These are phyloP conservation scores for Sebastes hubbsi DNA, from an alignment of 2,797 vertebrate genomes.

Conservation along the genomic window DNA sequence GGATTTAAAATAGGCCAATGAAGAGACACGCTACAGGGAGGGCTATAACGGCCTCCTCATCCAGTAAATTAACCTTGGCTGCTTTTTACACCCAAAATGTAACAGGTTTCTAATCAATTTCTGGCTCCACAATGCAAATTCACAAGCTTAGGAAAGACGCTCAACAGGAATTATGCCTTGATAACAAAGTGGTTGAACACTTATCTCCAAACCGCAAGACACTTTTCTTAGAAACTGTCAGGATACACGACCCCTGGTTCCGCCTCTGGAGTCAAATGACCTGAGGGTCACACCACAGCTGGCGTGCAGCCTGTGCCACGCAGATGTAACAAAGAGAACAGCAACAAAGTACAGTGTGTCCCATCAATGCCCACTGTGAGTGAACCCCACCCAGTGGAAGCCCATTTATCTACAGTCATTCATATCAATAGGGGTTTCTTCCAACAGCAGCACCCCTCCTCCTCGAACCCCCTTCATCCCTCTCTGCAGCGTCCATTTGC, in stretches of 20 bases:
- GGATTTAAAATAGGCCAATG: slow-evolving; percentile 75
- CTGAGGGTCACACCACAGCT: slow-evolving; percentile 28
- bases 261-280: slow-evolving; percentile 6
- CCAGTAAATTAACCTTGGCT: slow-evolving; percentile 79
- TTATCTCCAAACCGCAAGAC: slow-evolving; percentile 47
- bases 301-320: not conserved
- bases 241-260: slow-evolving; percentile 1
- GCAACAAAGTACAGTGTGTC: not conserved
- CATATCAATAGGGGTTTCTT: slow-evolving; percentile 43
- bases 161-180: slow-evolving; percentile 39
- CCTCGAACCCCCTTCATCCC: not conserved
- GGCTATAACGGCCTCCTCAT: slow-evolving; percentile 65
- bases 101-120: slow-evolving; percentile 67
- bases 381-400: slow-evolving; percentile 9
- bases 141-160: slow-evolving; percentile 39
- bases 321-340: slow-evolving; percentile 9
- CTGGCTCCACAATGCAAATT: slow-evolving; percentile 34
- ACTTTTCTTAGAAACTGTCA: slow-evolving; percentile 20
- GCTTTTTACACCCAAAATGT: slow-evolving; percentile 67
- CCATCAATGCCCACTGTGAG: not conserved
- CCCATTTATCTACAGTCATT: slow-evolving; percentile 66
- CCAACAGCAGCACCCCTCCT: slow-evolving; percentile 10
- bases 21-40: slow-evolving; percentile 64
- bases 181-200: slow-evolving; percentile 39
- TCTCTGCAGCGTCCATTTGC: slow-evolving; percentile 22